Conservation (phyloP, 2,113 vertebrate genomes). For the Jaculus jaculus region DNA sequence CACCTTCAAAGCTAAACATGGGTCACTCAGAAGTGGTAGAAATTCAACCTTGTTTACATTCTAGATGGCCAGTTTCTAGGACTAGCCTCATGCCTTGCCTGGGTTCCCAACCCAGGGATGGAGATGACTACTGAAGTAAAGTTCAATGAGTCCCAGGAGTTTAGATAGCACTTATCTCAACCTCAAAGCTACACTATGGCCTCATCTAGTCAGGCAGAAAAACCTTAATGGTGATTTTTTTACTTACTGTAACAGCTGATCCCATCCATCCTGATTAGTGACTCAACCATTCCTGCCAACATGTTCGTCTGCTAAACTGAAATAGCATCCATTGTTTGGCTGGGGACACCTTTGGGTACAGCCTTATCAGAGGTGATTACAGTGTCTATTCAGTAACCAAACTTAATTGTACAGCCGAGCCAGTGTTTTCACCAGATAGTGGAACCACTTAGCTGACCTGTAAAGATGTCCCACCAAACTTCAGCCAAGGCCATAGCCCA, state of each 20-base stretch:
- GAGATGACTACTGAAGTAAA: background rate
- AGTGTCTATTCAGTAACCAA: background rate
- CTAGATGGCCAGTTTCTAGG: background rate
- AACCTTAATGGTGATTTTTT: background rate
- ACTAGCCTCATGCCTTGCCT: background rate
- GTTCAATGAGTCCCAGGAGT: background rate
- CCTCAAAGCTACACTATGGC: background rate
- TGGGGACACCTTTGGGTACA: background rate
- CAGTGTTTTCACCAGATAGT: background rate
- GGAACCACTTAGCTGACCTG: background rate
- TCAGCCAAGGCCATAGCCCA: background rate
- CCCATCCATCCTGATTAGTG: no score
- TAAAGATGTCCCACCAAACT: background rate
- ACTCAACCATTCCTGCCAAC: background rate
- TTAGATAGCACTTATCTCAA: background rate
- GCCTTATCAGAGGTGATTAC: background rate
- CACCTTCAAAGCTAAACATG: background rate
- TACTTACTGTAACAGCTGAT: background rate
- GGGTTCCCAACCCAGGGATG: background rate
- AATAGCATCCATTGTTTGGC: background rate
- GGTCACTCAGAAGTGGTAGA: background rate
- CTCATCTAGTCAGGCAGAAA: background rate
- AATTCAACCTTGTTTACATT: background rate
- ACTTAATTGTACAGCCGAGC: background rate
- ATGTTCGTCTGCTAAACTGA: background rate